Base-by-base conservation (phyloP, 2,113 vertebrate genomes). In the Gallinago undulata region DNA sequence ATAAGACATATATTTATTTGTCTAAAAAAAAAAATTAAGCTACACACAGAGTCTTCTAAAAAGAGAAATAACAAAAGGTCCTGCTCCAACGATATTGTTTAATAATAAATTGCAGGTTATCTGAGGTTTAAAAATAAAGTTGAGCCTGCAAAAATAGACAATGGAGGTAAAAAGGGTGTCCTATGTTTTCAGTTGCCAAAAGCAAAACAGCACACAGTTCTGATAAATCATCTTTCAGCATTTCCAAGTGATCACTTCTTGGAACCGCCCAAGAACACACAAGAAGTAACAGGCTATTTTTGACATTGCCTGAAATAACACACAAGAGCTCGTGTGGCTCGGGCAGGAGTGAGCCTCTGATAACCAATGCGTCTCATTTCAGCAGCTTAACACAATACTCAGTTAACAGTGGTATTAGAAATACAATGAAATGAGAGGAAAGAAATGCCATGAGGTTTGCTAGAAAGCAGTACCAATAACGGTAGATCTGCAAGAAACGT, bases 141-240 rank as follows among this genome's bases (percentile, higher is more conserved):
- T 90, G 41, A 91, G 66, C 39, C 59, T 94, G 62, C 69, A 94
- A 89, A 95, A 95, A 92, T 6, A 95, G 62, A 94, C 53, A 95
- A 78, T 5, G 7, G 68, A 92, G 48, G 89, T 90, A 72, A 89
- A 92, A 92, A 94, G 74, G 48, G 76, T 77, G 47, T 30, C 80
- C 72, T 90, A 1, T n/a, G 64, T 93, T 91, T 93, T 50, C 73
- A 96, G 62, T 43, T 43, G 50, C 37, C 43, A 74, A 77, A 87
- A 50, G 60, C 25, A 78, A 70, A 89, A 59, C 27, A 89, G 76
- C 79, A 76, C 24, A n/a, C 19, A 7, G 2, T 63, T 64, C 68
- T 78, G 68, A 51, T 57, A 89, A 77, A 90, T 43, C 55, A 56
- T 72, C 66, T 79, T 72, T 86, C 90, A 84, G 93, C 48, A 81